Conservation (phyloP, 53 echinoderm and acorn worm genomes). For the Luidia sarsii region DNA sequence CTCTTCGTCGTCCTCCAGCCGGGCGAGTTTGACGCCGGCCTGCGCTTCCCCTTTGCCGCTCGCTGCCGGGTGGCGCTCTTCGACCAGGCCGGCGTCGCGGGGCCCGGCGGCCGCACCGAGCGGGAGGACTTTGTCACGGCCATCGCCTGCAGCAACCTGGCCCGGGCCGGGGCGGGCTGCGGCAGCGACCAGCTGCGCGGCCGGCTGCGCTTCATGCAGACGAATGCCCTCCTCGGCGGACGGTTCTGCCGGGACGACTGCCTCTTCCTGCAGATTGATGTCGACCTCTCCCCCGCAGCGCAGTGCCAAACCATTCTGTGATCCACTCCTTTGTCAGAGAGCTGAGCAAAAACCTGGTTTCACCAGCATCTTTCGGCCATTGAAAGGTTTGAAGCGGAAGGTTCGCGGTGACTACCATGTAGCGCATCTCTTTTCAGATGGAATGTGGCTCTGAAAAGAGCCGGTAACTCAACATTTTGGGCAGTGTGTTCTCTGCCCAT, state of each 20-base stretch:
- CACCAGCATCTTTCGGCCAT: too few relatives aligned
- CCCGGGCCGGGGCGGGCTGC: constrained; percentile 60
- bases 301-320: too few relatives aligned
- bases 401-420: too few relatives aligned
- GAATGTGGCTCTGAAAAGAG: too few relatives aligned
- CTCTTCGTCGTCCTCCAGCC: constrained; percentile 76
- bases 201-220: constrained; percentile 83
- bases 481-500: too few relatives aligned
- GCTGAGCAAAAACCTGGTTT: too few relatives aligned
- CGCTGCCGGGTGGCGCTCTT: constrained; percentile 74
- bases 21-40: constrained; percentile 68
- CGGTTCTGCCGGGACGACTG: constrained; percentile 65
- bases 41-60: constrained; percentile 80
- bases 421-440: too few relatives aligned
- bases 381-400: too few relatives aligned
- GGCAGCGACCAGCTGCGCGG: constrained; percentile 76
- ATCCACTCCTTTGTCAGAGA: too few relatives aligned
- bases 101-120: neutral
- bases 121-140: constrained; percentile 61
- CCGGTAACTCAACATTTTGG: too few relatives aligned
- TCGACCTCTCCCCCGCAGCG: constrained; percentile 26
- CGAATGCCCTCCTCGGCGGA: constrained; percentile 65
- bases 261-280: constrained; percentile 63
- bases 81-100: constrained; percentile 71
- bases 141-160: constrained; percentile 76